Percentiles rank a stretch among this genome's conserved stretches.
Evolutionary conservation across 2,113 vertebrate genomes (phyloP).

Genomic region (Origma solitaria): DNA sequence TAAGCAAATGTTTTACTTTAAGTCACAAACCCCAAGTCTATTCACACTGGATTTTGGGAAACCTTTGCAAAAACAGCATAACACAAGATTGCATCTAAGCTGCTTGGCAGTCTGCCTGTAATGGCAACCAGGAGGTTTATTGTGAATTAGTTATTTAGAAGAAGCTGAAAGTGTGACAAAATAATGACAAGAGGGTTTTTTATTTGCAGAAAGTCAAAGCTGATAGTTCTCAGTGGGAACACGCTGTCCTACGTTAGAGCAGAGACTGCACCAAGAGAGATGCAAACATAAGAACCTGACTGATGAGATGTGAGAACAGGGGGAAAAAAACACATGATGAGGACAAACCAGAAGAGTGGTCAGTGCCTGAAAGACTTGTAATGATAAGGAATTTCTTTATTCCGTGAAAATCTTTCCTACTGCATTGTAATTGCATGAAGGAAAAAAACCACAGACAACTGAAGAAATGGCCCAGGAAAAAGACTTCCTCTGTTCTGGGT

Average conservation of each 20-base stretch:
- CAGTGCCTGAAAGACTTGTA: background rate
- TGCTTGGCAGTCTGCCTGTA: constrained; percentile 28
- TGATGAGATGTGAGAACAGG: background rate
- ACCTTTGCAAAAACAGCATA: constrained; percentile 32
- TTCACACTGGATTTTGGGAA: constrained; percentile 1
- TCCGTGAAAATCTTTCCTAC: background rate
- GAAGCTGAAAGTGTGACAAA: constrained; percentile 57
- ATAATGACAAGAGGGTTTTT: background rate
- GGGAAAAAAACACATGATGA: background rate
- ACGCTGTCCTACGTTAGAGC: background rate
- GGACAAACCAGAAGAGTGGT: background rate
- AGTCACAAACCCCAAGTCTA: constrained; percentile 18
- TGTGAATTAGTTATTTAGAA: constrained; percentile 41
- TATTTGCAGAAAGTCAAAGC: constrained; percentile 3
- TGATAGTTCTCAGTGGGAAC: background rate
- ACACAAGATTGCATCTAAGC: constrained; percentile 38
- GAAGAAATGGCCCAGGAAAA: background rate
- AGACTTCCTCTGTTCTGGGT: background rate
- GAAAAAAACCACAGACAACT: background rate
- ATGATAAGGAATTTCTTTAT: background rate
- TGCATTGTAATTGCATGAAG: background rate
- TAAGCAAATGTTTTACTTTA: constrained; percentile 34
- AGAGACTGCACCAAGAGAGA: background rate
- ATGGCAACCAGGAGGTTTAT: constrained; percentile 44
- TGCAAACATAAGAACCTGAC: background rate